Conservation (phyloP, 2,888 invertebrate genomes). For the Dasysyrphus albostriatus region DNA sequence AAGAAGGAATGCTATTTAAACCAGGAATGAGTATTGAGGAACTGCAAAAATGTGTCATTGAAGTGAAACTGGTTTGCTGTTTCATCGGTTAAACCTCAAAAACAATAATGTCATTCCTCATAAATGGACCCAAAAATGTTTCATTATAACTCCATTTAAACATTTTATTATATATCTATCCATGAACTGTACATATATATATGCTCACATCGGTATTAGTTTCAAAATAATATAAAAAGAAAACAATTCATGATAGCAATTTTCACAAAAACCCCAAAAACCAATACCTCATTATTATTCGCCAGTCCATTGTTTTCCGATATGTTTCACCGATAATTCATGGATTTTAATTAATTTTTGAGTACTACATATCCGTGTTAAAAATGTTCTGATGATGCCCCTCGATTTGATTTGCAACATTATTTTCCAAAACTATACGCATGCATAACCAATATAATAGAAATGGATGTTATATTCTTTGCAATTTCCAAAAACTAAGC, state of each 20-base stretch:
- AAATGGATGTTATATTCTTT: conserved; percentile 29
- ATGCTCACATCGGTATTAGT: background rate
- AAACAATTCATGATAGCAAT: background rate
- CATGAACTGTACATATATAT: background rate
- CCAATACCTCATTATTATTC: conserved; percentile 56
- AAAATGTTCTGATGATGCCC: conserved; percentile 19
- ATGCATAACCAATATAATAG: conserved; percentile 9
- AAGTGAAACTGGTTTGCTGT: no score
- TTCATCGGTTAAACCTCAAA: no score
- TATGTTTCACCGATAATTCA: conserved; percentile 54
- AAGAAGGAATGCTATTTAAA: background rate
- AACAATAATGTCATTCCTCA: no score
- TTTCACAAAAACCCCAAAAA: conserved; percentile 20
- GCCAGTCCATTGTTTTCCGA: conserved; percentile 38
- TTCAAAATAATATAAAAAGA: background rate
- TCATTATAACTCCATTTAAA: no score
- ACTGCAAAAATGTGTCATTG: no score
- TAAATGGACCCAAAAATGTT: no score
- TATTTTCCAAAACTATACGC: background rate
- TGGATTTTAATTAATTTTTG: conserved; percentile 71
- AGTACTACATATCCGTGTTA: conserved; percentile 54
- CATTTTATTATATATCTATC: no score
- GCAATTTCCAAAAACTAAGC: conserved; percentile 51
- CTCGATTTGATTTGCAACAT: background rate
- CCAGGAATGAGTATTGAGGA: no score